Evolutionary conservation across 64 coral and sea anemone species (phyloP).

Genomic region (Anthopleura sola): DNA sequence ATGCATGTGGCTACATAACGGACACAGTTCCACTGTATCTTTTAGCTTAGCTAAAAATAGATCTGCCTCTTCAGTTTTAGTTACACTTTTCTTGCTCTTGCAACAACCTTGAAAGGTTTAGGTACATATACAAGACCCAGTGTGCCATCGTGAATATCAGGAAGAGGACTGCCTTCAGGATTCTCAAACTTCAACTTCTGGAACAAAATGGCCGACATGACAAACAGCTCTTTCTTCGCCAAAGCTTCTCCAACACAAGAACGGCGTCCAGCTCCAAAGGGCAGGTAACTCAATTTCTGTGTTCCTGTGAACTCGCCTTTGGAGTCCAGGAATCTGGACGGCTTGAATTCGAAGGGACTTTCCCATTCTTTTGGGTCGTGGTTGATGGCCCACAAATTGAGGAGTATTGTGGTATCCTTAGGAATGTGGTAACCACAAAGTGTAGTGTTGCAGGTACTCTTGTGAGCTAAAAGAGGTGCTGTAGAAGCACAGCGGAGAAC

Average conservation of each 20-base stretch:
- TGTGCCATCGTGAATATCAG: background rate
- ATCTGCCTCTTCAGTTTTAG: no score
- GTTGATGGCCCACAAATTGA: slow-evolving; percentile 72
- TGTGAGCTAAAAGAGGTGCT: slow-evolving; percentile 54
- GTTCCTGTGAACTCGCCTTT: slow-evolving; percentile 38
- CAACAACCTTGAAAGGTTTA: slow-evolving; percentile 27
- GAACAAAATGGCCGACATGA: slow-evolving; percentile 51
- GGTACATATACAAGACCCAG: slow-evolving; percentile 6
- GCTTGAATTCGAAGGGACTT: slow-evolving; percentile 56
- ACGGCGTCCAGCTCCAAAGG: slow-evolving; percentile 63
- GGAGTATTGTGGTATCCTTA: slow-evolving; percentile 52
- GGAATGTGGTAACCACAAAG: slow-evolving; percentile 58
- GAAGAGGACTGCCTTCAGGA: background rate
- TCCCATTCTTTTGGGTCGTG: slow-evolving; percentile 62
- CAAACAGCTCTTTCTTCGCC: slow-evolving; percentile 72
- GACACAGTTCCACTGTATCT: no score
- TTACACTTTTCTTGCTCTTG: background rate
- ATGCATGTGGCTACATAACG: no score
- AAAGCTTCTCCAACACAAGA: slow-evolving; percentile 60
- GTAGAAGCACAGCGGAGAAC: background rate
- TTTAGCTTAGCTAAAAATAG: no score
- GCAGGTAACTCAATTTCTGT: slow-evolving; percentile 4
- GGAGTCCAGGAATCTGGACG: slow-evolving; percentile 54
- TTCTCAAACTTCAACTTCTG: slow-evolving; percentile 50
- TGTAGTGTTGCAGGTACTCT: slow-evolving; percentile 29